A percentile compares a stretch with the other conserved stretches of the same genome.
phyloP scores from a whole-genome alignment of 2,888 invertebrate species.

The Lochmaea crataegi region DNA sequence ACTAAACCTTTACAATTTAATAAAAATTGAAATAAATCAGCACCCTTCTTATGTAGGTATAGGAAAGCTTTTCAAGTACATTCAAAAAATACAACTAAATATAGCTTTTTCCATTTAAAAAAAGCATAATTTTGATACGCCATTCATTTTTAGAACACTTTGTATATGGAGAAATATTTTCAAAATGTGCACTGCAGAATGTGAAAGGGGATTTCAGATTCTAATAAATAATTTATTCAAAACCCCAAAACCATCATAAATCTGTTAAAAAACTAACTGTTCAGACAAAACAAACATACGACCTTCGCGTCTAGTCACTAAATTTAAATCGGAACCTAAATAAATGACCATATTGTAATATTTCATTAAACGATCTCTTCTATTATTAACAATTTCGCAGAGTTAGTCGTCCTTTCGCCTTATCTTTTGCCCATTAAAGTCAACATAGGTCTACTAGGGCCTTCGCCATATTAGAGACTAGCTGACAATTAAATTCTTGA shows the following conservation, averaged over 20 bases:
- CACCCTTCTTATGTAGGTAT: no score
- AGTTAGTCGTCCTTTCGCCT: background rate
- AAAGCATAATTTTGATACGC: no score
- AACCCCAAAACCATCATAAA: background rate
- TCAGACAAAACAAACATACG: background rate
- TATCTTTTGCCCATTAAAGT: constrained; percentile 21
- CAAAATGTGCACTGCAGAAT: background rate
- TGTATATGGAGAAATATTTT: no score
- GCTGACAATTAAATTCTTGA: constrained; percentile 3
- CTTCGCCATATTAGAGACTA: background rate
- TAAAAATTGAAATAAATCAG: no score
- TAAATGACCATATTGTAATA: background rate
- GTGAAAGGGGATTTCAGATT: background rate
- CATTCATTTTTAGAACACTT: no score
- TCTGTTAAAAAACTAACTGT: background rate
- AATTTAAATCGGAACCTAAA: background rate
- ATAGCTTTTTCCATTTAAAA: no score
- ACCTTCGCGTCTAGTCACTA: background rate
- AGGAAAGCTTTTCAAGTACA: no score
- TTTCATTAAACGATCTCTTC: constrained; percentile 1
- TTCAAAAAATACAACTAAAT: no score
- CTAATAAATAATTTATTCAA: background rate
- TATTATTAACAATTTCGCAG: constrained; percentile 26
- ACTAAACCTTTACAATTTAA: no score
- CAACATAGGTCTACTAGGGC: background rate